A percentile compares a stretch with the other conserved stretches of the same genome.
Evolutionary conservation across 2,113 vertebrate genomes (phyloP).

Genomic region (Dasyprocta punctata): DNA sequence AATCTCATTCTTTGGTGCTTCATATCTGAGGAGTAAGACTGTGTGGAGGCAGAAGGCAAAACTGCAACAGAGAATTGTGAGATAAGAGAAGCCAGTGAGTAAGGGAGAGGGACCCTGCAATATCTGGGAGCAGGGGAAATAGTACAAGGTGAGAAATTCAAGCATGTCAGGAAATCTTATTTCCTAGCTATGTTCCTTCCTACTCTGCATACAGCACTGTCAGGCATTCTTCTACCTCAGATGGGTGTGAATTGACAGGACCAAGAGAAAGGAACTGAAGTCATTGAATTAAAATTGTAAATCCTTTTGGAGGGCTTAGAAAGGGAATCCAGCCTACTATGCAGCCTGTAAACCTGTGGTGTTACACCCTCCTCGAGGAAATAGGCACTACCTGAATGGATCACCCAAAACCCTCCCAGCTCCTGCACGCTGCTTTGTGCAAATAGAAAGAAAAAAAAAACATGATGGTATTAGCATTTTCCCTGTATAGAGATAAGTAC

Average conservation of each 20-base stretch:
- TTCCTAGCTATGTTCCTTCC: not conserved
- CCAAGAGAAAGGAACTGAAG: not conserved
- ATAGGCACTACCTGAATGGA: accelerated
- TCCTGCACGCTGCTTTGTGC: not conserved
- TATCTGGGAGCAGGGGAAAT: not conserved
- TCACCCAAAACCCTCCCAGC: not conserved
- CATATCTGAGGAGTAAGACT: not conserved
- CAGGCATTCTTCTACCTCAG: accelerated
- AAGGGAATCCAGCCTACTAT: not conserved
- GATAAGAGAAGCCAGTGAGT: not conserved
- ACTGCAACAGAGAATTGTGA: not conserved
- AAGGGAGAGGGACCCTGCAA: not conserved
- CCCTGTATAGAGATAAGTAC: not conserved
- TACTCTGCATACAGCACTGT: not conserved
- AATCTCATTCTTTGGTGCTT: not conserved
- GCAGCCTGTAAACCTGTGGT: not conserved
- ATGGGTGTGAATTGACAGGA: accelerated
- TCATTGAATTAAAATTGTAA: not conserved
- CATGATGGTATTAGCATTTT: not conserved
- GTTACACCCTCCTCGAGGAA: not conserved
- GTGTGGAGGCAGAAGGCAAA: not conserved
- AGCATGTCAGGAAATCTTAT: not conserved
- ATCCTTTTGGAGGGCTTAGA: not conserved
- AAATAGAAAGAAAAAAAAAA: not conserved
- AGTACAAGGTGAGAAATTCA: not conserved